phyloP scores from a whole-genome alignment of 2,797 vertebrate genomes.

The Gambelia wislizenii region DNA sequence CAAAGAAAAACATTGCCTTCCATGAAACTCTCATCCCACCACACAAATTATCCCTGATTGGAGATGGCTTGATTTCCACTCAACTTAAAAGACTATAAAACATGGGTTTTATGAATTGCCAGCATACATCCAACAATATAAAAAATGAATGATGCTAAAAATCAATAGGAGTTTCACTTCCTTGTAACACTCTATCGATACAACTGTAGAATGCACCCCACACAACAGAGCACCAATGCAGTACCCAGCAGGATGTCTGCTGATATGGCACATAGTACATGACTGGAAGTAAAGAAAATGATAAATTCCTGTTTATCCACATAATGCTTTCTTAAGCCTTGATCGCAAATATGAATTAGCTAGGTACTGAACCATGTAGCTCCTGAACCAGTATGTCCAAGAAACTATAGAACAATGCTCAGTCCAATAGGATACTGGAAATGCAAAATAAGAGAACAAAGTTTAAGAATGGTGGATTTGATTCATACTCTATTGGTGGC shows the following conservation, averaged over 20 bases:
- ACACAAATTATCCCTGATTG: slow-evolving; percentile 23
- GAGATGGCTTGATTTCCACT: slow-evolving; percentile 13
- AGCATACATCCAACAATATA: not conserved
- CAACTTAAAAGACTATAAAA: not conserved
- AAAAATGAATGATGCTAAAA: slow-evolving; percentile 37
- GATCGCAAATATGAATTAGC: not conserved
- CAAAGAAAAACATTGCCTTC: not conserved
- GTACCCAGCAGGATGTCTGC: not conserved
- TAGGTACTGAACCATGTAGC: not conserved
- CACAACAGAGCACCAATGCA: not conserved
- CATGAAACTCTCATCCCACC: not conserved
- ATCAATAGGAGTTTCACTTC: slow-evolving; percentile 19
- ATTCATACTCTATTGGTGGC: not conserved
- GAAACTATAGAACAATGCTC: not conserved
- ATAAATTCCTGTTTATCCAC: not conserved
- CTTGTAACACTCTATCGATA: slow-evolving; percentile 22
- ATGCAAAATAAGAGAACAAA: not conserved
- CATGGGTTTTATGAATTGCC: slow-evolving; percentile 18
- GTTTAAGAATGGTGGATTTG: not conserved
- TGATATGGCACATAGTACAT: not conserved
- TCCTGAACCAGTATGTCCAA: not conserved
- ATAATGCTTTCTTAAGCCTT: not conserved
- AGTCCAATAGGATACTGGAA: not conserved
- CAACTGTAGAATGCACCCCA: not conserved
- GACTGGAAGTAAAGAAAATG: not conserved